Conservation (phyloP, 2,888 invertebrate species). For the Scrobipalpa atriplicella region DNA sequence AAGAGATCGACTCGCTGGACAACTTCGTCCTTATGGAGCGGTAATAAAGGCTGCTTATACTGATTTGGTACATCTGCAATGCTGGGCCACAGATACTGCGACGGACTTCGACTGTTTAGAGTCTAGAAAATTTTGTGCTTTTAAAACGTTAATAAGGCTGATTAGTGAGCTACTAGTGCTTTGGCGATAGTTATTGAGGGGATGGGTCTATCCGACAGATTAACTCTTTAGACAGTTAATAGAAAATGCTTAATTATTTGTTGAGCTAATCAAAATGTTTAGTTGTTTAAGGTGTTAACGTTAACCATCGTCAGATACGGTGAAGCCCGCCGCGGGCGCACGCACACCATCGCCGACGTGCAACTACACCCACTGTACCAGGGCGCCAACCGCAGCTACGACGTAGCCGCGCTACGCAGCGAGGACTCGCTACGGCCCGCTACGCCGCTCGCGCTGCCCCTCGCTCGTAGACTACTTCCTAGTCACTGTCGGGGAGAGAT, state of each 20-base stretch:
- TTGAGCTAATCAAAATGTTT: no score
- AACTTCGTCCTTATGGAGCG: conserved; percentile 61
- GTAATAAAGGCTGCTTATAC: neutral
- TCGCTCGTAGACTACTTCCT: conserved; percentile 52
- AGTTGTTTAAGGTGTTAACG: no score
- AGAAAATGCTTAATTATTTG: no score
- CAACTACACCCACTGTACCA: conserved; percentile 60
- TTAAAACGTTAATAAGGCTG: no score
- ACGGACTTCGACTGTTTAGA: no score
- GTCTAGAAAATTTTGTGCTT: no score
- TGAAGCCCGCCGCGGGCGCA: conserved; percentile 39
- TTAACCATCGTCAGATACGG: no score
- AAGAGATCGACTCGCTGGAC: conserved; percentile 64
- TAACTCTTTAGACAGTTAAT: no score
- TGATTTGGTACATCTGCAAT: no score
- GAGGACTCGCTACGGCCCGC: conserved; percentile 33
- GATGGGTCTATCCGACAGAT: no score
- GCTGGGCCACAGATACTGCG: neutral
- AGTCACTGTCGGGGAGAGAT: conserved; percentile 59
- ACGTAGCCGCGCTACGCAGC: conserved; percentile 58
- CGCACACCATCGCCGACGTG: conserved; percentile 52
- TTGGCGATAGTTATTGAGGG: no score
- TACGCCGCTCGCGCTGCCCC: conserved; percentile 44
- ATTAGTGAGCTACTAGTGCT: no score
- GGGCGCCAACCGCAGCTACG: conserved; percentile 50